Conservation (phyloP, 2,888 invertebrate species). For the Hemaris fuciformis region DNA sequence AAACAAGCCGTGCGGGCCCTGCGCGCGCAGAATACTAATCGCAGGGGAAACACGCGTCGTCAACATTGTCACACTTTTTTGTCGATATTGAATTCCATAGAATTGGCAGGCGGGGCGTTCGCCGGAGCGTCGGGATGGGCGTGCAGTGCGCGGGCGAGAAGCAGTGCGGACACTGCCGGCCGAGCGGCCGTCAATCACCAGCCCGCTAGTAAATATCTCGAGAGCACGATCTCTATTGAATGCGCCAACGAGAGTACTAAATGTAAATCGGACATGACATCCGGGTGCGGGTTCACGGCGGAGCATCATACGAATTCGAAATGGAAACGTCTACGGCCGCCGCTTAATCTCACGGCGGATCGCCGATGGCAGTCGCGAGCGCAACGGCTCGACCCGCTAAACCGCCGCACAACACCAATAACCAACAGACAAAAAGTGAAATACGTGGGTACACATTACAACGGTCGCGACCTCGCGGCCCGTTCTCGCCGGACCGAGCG, state of each 20-base stretch:
- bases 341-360: conserved; percentile 71
- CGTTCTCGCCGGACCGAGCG: conserved; percentile 37
- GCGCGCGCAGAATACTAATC: conserved; percentile 60
- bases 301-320: conserved; percentile 63
- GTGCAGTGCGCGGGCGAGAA: background rate
- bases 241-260: conserved; percentile 56
- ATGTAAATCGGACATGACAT: conserved; percentile 73
- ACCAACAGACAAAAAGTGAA: conserved; percentile 43
- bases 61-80: conserved; percentile 46
- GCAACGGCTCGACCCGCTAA: conserved; percentile 63
- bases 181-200: conserved; percentile 48
- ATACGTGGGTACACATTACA: conserved; percentile 43
- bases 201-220: conserved; percentile 42
- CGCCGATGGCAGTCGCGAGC: conserved; percentile 65
- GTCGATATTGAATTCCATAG: conserved; percentile 39
- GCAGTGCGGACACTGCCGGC: background rate
- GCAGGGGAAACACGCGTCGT: conserved; percentile 61
- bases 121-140: conserved; percentile 26
- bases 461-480: conserved; percentile 37
- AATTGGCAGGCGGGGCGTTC: conserved; percentile 8
- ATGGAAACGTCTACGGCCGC: conserved; percentile 70
- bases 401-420: conserved; percentile 62
- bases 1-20: conserved; percentile 46
- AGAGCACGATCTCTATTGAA: conserved; percentile 58
- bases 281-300: conserved; percentile 72